Base-by-base conservation (phyloP, 2,888 invertebrate species). In the Eurytoma californica region DNA sequence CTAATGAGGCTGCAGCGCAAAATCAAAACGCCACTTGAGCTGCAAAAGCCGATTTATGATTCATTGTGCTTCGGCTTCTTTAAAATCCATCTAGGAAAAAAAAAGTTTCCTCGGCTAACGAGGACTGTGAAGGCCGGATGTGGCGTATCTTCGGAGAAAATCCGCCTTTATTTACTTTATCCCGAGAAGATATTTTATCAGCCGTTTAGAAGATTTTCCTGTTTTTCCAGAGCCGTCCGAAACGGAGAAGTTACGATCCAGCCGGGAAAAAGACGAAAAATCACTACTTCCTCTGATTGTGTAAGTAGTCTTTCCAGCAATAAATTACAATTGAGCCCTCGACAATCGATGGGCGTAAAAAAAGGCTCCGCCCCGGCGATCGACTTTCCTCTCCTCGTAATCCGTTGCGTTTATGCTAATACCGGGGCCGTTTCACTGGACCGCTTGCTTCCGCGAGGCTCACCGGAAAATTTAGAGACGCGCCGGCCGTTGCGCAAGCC, bases 391-490 rank as follows among this genome's bases (percentile, higher is more conserved):
- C 9, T 39, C 39, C 39, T 16, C 55, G 12, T 53, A 20, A 9
- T 39, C 39, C 9, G 7, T 39, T 39, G 24, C 14, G 47, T 24
- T 47, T 57, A 76, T 24, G 47, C 60, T 57, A 73, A 68, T 51
- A 7, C 24, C 24, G 14, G 39, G 39, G 7, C 1, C 49, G 20
- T 72, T 66, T 66, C 24, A 66, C 74, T 67, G 51, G 51, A 51
- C 39, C 28, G 39, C 7, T 39, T 0, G 39, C 9, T 39, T 39
- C 39, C 39, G 39, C 39, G 39, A 9, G 39, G n/a, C 53, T 47
- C 49, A 24, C 53, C 58, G 67, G 55, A 65, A 72, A 74, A 70
- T 3, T 51, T n/a, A 14, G 68, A 72, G 58, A 77, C 70, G 72
- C 70, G 24, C 16, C 60, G 16, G 3, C 7, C 20, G 51, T 51